Evolutionary conservation across 1,140 invertebrate species (phyloP).

Genomic region (Meteorus sp.): DNA sequence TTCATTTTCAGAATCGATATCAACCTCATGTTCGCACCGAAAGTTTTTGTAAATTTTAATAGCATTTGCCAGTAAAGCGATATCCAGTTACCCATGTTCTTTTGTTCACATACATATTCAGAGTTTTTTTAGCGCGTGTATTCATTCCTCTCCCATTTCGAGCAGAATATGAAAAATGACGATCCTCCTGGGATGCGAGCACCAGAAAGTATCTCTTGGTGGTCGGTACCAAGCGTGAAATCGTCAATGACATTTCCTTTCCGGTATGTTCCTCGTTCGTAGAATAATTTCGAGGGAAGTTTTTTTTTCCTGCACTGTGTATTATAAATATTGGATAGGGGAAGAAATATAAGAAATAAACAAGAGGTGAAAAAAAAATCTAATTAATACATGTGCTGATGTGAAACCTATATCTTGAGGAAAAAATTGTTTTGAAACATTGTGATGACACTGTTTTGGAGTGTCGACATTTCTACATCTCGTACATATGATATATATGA

Average conservation of each 20-base stretch:
- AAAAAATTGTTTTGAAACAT: too few relatives aligned
- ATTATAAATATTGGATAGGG: background rate
- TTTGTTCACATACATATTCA: background rate
- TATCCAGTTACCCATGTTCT: too few relatives aligned
- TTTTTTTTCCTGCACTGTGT: conserved; percentile 21
- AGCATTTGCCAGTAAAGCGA: too few relatives aligned
- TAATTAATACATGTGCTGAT: background rate
- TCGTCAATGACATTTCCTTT: conserved; percentile 27
- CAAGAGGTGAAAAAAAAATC: background rate
- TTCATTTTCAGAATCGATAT: too few relatives aligned
- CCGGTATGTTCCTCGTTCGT: conserved; percentile 27
- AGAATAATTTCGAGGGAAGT: conserved; percentile 21
- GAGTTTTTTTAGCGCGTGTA: background rate
- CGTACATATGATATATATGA: conserved; percentile 5
- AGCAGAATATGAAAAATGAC: background rate
- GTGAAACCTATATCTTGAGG: too few relatives aligned
- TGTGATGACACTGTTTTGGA: background rate
- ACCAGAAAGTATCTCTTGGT: conserved; percentile 2
- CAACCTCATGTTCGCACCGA: too few relatives aligned
- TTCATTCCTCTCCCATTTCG: background rate
- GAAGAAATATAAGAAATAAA: background rate
- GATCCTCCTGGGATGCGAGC: conserved; percentile 2
- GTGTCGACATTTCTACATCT: conserved; percentile 2
- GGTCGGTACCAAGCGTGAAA: conserved; percentile 24
- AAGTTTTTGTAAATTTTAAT: too few relatives aligned